Evolutionary conservation across 2,888 invertebrate species (phyloP), one percentile per base, ranked within the genome.

Genomic region (Hyposoter didymator): DNA sequence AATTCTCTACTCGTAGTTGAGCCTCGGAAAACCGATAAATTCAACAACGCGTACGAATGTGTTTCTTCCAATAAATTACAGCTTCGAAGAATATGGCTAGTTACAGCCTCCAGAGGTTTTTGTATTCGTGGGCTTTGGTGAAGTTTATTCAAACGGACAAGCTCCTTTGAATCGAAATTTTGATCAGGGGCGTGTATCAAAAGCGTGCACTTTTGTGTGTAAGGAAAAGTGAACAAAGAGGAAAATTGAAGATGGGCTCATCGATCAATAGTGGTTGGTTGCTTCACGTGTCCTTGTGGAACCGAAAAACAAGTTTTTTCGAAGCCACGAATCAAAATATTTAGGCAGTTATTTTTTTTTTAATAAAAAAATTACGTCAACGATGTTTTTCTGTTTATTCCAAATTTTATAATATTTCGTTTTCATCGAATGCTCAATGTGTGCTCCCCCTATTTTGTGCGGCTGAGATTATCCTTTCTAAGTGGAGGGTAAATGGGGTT

Each of bases 101-200:
- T 32, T 14, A 49, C 52, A 59, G 74, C 28, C 45, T 59, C 75
- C 74, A 22, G 28, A 75, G 59, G 67, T 75, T 81, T 69, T 75
- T 74, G 69, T 81, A 43, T 39, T 45, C n/a, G n/a, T 64, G 43
- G 12, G 45, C 45, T 74, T 39, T 17, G 35, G 35, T 22, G 43
- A 45, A 35, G 35, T 59, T 59, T 12, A n/a, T 47, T 28, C 22
- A 47, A 62, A 45, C 55, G 19, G 45, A 32, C 39, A n/a, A 74
- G 17, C n/a, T 74, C 59, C 55, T 35, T 82, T 59, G 62, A 69
- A 39, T n/a, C 75, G 59, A 69, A 69, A 52, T 67, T 47, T 45
- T 69, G 69, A 81, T 75, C 69, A 75, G 81, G 75, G 81, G 43
- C 69, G 75, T 28, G 47, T 66, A 28, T 59, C 67, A 45, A 67